phyloP scores from a whole-genome alignment of 64 coral and sea anemone genomes.

The Anthopleura sola region DNA sequence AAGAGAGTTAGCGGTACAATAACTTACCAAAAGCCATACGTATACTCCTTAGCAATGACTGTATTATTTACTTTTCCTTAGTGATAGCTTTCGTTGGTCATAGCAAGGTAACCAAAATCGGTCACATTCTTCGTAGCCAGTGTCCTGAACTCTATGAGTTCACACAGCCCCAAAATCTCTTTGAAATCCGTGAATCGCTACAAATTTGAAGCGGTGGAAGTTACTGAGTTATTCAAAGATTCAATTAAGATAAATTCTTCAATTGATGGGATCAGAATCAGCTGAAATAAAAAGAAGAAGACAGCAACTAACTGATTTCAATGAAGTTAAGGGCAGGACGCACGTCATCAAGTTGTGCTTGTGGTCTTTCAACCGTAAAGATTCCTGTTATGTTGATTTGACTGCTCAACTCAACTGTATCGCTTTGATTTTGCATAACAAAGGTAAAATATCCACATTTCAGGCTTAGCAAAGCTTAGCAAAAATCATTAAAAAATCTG shows the following conservation, averaged over 20 bases:
- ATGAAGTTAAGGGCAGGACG: neutral
- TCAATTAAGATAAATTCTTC: neutral
- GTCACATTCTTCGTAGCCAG: neutral
- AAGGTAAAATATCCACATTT: neutral
- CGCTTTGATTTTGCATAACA: neutral
- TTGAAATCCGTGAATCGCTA: neutral
- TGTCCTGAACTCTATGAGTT: neutral
- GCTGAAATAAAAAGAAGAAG: neutral
- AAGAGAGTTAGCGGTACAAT: neutral
- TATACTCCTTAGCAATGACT: neutral
- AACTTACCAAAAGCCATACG: neutral
- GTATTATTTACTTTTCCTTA: neutral
- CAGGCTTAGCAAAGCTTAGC: neutral
- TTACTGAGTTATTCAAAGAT: neutral
- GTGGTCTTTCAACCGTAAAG: neutral
- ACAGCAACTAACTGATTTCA: neutral
- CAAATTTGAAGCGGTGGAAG: neutral
- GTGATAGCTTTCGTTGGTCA: neutral
- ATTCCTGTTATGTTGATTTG: conserved; percentile 2
- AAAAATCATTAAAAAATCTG: no score
- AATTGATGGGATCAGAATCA: neutral
- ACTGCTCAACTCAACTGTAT: neutral
- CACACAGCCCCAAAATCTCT: neutral
- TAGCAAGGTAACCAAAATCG: neutral
- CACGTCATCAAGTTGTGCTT: neutral